Evolutionary conservation across 2,113 vertebrate genomes (phyloP), one percentile per base, ranked within the genome.

Genomic region (Notiomystis cincta): DNA sequence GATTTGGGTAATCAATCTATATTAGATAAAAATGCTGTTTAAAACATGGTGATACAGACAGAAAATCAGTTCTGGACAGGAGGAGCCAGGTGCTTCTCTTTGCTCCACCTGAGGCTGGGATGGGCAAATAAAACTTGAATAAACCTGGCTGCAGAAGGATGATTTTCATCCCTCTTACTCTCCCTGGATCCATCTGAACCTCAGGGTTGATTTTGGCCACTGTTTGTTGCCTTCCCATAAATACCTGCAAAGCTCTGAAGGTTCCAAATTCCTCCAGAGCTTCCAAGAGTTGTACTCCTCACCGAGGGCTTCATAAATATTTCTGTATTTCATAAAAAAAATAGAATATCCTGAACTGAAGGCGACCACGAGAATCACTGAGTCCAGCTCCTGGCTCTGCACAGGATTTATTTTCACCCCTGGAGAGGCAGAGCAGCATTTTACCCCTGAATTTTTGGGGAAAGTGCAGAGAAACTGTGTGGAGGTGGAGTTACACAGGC

Each of bases 351-450:
- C 79, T 33, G 35, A 56, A 14, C 35, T 13, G 40, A 10, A 54
- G n/a, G 54, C 2, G 4, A 40, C 79, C 62, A 48, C 10, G 35
- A 69, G 47, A 14, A 28, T 11, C n/a, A 4, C 5, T 0, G 2
- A 62, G 35, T 7, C 56, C 62, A 76, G 14, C 31, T 69, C n/a
- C 70, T 82, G 62, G 11, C 40, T 67, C n/a, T 67, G 53, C 47
- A 15, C 54, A 16, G 62, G 35, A 19, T 44, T 76, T 51, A 10
- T 38, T 56, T 60, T 22, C 40, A 40, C 5, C n/a, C 58, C 28
- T 25, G 48, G 57, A 50, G 78, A n/a, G 15, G 21, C 16, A 20
- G 30, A 75, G 31, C 33, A 31, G 19, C 7, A 4, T n/a, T 7
- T 38, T 13, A 5, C 3, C n/a, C 37, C 54, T 57, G 47, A 16